A percentile compares a stretch with the other conserved stretches of the same genome.
phyloP scores from a whole-genome alignment of 2,888 invertebrate species.

The Tupiocoris notatus region DNA sequence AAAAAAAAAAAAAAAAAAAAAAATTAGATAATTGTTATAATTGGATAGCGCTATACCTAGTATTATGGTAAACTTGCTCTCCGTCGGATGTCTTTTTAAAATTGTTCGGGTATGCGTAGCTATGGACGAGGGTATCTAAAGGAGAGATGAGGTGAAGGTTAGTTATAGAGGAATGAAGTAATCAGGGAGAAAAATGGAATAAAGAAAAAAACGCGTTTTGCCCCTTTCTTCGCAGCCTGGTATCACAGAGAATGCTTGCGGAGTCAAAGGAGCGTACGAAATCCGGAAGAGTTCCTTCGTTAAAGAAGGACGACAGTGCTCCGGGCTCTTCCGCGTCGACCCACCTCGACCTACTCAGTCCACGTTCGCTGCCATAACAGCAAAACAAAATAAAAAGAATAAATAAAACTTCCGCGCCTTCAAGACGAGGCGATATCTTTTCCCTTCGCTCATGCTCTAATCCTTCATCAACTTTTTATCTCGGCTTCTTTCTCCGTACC shows the following conservation, averaged over 20 bases:
- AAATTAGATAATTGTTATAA: too few relatives aligned
- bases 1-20: too few relatives aligned
- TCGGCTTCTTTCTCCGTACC: background rate
- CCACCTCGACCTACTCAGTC: background rate
- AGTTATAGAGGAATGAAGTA: background rate
- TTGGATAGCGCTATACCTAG: too few relatives aligned
- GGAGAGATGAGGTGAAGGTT: background rate
- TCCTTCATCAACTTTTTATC: background rate
- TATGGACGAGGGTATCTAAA: background rate
- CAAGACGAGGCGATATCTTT: background rate
- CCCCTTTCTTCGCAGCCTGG: background rate
- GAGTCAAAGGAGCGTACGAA: conserved; percentile 9
- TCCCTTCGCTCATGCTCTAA: background rate
- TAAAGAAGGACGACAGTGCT: background rate
- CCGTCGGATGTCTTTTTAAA: background rate
- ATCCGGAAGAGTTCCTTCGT: conserved; percentile 1
- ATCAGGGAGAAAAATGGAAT: background rate
- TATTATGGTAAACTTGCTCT: too few relatives aligned
- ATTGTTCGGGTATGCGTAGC: background rate
- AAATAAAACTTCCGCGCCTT: background rate
- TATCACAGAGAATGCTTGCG: background rate
- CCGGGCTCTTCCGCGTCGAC: background rate
- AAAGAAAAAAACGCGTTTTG: background rate
- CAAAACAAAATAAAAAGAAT: background rate
- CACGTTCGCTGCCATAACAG: background rate